Percentiles rank a stretch among this genome's conserved stretches.
Evolutionary conservation across 1,140 invertebrate genomes (phyloP).

Genomic region (Leucophenga varia): DNA sequence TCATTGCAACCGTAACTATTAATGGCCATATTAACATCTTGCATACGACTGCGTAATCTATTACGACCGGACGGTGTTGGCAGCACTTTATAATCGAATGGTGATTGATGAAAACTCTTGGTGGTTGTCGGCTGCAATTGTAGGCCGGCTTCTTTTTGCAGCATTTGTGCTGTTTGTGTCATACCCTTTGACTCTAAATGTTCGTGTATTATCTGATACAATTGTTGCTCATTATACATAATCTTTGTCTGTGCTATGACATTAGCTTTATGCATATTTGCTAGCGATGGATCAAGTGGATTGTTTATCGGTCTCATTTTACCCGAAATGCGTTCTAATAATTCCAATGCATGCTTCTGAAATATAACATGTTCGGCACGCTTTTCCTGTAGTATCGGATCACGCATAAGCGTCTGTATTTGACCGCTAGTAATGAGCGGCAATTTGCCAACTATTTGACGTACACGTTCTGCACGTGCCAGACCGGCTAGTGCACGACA

Average conservation of each 20-base stretch:
- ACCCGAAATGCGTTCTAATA: conserved; percentile 89
- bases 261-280: conserved; percentile 87
- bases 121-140: conserved; percentile 43
- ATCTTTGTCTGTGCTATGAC: conserved; percentile 95
- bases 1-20: conserved; percentile 7
- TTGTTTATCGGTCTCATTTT: conserved; percentile 80
- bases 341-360: conserved; percentile 90
- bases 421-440: conserved; percentile 92
- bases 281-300: conserved; percentile 80
- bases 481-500: conserved; percentile 90
- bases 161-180: conserved; percentile 66
- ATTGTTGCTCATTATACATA: conserved; percentile 88
- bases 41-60: conserved; percentile 44
- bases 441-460: conserved; percentile 94
- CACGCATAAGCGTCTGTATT: conserved; percentile 90
- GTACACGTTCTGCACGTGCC: conserved; percentile 85
- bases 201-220: conserved; percentile 89
- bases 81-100: conserved; percentile 59
- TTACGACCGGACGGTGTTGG: conserved; percentile 24
- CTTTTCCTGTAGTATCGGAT: conserved; percentile 95
- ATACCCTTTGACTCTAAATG: conserved; percentile 81
- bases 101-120: conserved; percentile 56
- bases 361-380: conserved; percentile 92
- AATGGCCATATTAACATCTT: conserved; percentile 48
- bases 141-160: conserved; percentile 78